Percentiles rank a stretch among this genome's conserved stretches.
Conservation (phyloP, 2,797 vertebrate species). For the Oryzias dopingdopingensis region DNA sequence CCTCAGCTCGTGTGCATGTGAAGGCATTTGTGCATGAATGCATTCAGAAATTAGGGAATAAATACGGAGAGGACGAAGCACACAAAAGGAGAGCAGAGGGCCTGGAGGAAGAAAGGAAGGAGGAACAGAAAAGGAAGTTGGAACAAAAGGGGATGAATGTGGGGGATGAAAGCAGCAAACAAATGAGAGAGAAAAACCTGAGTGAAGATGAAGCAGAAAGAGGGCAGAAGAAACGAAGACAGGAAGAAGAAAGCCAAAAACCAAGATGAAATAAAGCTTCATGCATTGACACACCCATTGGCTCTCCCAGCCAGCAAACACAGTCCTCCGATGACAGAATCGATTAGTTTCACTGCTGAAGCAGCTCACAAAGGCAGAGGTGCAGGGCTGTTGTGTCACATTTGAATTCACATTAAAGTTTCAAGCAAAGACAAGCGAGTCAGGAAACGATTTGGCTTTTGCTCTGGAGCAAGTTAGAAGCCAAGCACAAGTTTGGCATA, state of each 20-base stretch:
- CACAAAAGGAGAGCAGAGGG: not conserved
- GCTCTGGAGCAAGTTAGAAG: too few species aligned
- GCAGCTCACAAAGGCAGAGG: too few species aligned
- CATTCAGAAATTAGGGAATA: not conserved
- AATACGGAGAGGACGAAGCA: not conserved
- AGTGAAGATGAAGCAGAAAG: not conserved
- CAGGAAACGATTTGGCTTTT: too few species aligned
- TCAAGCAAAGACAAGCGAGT: too few species aligned
- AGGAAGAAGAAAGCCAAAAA: not conserved
- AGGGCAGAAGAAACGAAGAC: not conserved
- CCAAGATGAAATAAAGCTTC: not conserved
- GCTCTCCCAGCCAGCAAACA: too few species aligned
- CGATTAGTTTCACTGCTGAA: too few species aligned
- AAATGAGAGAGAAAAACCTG: not conserved
- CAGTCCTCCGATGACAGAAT: too few species aligned
- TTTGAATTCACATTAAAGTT: too few species aligned
- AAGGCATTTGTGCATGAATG: slow-evolving; percentile 12
- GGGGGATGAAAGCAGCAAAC: not conserved
- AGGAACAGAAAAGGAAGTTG: not conserved
- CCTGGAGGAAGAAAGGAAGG: not conserved
- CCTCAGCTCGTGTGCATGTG: slow-evolving; percentile 9
- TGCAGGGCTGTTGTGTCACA: too few species aligned
- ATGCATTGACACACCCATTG: too few species aligned
- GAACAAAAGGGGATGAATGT: not conserved
- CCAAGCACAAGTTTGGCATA: too few species aligned